Percentiles rank a stretch among this genome's conserved stretches.
Evolutionary conservation across 2,113 vertebrate species (phyloP).

Genomic region (Caloenas nicobarica): DNA sequence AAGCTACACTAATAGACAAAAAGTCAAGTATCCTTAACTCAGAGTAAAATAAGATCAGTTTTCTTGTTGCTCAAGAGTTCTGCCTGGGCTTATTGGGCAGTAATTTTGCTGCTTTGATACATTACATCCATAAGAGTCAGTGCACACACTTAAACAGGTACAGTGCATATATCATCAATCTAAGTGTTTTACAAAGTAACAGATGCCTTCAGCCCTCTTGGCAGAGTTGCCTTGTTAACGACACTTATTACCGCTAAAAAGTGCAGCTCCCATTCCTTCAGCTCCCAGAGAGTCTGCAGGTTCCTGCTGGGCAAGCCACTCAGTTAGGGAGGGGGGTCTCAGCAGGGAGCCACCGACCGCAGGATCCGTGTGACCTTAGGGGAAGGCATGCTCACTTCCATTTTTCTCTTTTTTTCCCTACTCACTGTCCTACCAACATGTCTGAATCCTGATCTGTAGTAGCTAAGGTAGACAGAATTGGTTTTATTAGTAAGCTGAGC

Average conservation of each 20-base stretch:
- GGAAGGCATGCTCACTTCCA: not conserved
- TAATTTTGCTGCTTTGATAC: conserved; percentile 44
- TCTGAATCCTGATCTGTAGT: not conserved
- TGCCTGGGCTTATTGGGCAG: not conserved
- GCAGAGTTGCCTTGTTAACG: conserved; percentile 58
- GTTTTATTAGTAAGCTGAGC: not conserved
- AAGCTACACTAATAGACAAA: conserved; percentile 39
- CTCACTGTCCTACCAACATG: not conserved
- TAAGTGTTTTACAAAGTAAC: conserved; percentile 45
- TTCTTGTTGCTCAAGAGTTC: conserved; percentile 14
- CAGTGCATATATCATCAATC: not conserved
- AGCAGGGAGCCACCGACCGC: not conserved
- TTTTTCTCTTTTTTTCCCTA: not conserved
- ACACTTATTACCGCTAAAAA: conserved; percentile 36
- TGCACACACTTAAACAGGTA: conserved; percentile 3
- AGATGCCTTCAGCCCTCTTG: conserved; percentile 30
- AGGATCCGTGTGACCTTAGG: not conserved
- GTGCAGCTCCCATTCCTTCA: conserved; percentile 28
- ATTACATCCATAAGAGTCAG: conserved; percentile 25
- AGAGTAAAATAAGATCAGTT: conserved; percentile 42
- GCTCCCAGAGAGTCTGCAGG: conserved; percentile 29
- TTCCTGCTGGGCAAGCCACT: conserved; percentile 44
- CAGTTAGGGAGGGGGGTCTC: not conserved
- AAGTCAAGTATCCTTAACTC: conserved; percentile 31
- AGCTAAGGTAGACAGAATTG: not conserved